These are phyloP conservation scores for Terebella lapidaria DNA, from an alignment of 2,888 invertebrate species.

Conservation along the genomic window DNA sequence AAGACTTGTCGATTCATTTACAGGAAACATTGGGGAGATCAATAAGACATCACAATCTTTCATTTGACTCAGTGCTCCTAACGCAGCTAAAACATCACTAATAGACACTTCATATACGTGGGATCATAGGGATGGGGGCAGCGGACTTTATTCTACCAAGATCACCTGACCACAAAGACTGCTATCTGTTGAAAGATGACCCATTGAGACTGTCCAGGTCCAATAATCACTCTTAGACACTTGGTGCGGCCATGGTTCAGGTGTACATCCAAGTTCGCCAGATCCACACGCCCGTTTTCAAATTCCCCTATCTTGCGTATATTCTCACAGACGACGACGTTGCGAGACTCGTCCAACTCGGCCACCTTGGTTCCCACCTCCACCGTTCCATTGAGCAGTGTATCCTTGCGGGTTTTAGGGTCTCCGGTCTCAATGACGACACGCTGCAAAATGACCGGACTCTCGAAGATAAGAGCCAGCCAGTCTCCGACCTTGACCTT, in stretches of 20 bases:
- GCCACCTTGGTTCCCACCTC: neutral
- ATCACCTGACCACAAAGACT: neutral
- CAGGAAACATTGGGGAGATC: too few species aligned
- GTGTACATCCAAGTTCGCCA: neutral
- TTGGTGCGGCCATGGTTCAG: neutral
- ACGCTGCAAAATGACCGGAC: neutral
- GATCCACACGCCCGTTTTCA: neutral
- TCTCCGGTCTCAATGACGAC: constrained; percentile 18
- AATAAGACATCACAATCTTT: too few species aligned
- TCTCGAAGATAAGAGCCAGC: constrained; percentile 17
- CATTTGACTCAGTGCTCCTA: too few species aligned
- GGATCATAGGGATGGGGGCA: too few species aligned
- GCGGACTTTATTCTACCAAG: too few species aligned
- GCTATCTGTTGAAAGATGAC: neutral
- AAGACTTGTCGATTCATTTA: too few species aligned
- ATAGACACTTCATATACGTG: too few species aligned
- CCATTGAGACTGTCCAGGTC: neutral
- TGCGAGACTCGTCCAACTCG: neutral
- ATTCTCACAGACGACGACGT: neutral
- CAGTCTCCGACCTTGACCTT: constrained; percentile 9
- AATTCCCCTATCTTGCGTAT: neutral
- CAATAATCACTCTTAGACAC: neutral
- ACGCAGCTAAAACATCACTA: too few species aligned
- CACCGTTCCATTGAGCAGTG: neutral
- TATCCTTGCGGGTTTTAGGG: neutral